phyloP scores from a whole-genome alignment of 2,113 vertebrate species.

The Mormyrus lacerda region DNA sequence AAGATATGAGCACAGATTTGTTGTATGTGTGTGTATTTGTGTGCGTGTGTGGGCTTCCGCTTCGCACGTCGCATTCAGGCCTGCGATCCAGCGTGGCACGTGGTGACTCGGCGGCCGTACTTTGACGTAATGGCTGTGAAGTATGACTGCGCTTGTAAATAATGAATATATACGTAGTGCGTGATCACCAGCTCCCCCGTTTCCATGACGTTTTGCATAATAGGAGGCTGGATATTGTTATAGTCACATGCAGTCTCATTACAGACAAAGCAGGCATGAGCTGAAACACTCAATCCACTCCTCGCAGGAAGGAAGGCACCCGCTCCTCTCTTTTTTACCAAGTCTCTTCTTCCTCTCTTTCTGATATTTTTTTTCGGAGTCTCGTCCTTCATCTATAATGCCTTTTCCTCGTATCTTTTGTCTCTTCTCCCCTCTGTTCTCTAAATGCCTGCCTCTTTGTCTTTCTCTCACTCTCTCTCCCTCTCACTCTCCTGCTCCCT shows the following conservation, averaged over 20 bases:
- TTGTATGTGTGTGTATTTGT: neutral
- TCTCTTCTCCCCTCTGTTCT: neutral
- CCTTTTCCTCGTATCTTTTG: neutral
- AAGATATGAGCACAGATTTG: too few species aligned
- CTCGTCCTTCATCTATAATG: constrained; percentile 10
- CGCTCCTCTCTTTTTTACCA: constrained; percentile 20
- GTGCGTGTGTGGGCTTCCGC: neutral
- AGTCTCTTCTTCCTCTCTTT: constrained; percentile 39
- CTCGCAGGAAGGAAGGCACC: constrained; percentile 31
- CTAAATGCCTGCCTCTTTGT: constrained; percentile 23
- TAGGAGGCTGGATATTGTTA: constrained; percentile 33
- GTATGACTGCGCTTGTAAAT: constrained; percentile 17
- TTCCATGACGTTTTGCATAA: constrained; percentile 1
- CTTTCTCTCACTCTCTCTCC: constrained; percentile 25
- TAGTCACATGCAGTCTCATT: constrained; percentile 21
- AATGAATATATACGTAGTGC: constrained; percentile 13
- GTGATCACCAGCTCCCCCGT: neutral
- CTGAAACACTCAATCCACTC: constrained; percentile 28
- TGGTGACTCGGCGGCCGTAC: neutral
- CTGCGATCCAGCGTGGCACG: neutral
- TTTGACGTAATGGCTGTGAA: neutral
- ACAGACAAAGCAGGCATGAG: constrained; percentile 31
- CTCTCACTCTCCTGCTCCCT: constrained; percentile 15
- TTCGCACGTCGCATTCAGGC: neutral
- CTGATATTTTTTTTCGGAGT: constrained; percentile 34